Evolutionary conservation across 2,888 invertebrate genomes (phyloP).

Genomic region (Drosophila diplacantha): DNA sequence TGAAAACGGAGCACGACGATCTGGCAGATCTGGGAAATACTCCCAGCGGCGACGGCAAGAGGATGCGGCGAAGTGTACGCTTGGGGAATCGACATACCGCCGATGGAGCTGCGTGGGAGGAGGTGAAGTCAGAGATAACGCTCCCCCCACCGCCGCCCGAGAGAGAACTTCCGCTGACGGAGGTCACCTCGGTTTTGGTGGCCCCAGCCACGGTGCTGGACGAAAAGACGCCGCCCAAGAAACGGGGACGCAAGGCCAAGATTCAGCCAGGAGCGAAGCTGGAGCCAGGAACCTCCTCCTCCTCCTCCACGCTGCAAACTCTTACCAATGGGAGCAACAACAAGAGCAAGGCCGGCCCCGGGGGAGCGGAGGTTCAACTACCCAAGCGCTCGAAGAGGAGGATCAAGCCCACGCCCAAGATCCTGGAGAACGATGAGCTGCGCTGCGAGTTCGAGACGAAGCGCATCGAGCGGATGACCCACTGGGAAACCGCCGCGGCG

Average conservation of each 20-base stretch:
- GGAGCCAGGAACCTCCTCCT: slow-evolving; percentile 14
- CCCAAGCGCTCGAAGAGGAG: slow-evolving; percentile 80
- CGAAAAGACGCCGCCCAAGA: slow-evolving; percentile 76
- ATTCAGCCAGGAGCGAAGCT: slow-evolving; percentile 23
- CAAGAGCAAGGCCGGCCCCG: slow-evolving; percentile 30
- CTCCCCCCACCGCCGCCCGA: slow-evolving; percentile 5
- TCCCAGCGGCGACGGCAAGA: slow-evolving; percentile 59
- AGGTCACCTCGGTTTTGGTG: background rate
- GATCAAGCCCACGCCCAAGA: slow-evolving; percentile 84
- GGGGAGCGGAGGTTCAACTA: slow-evolving; percentile 32
- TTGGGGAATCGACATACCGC: slow-evolving; percentile 70
- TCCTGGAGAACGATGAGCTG: slow-evolving; percentile 82
- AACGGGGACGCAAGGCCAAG: slow-evolving; percentile 76
- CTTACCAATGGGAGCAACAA: slow-evolving; percentile 46
- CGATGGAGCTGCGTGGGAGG: slow-evolving; percentile 45
- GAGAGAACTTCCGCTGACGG: slow-evolving; percentile 20
- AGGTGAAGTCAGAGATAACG: slow-evolving; percentile 58
- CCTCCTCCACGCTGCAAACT: slow-evolving; percentile 3
- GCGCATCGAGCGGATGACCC: slow-evolving; percentile 80
- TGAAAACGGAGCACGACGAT: slow-evolving; percentile 63
- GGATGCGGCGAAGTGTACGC: slow-evolving; percentile 75
- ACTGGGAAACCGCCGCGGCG: slow-evolving; percentile 57
- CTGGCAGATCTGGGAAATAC: slow-evolving; percentile 13
- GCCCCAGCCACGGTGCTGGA: slow-evolving; percentile 36
- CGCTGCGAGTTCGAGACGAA: slow-evolving; percentile 81